These are phyloP conservation scores for Conchocele bisecta DNA, from an alignment of 2,888 invertebrate genomes.

Conservation along the genomic window DNA sequence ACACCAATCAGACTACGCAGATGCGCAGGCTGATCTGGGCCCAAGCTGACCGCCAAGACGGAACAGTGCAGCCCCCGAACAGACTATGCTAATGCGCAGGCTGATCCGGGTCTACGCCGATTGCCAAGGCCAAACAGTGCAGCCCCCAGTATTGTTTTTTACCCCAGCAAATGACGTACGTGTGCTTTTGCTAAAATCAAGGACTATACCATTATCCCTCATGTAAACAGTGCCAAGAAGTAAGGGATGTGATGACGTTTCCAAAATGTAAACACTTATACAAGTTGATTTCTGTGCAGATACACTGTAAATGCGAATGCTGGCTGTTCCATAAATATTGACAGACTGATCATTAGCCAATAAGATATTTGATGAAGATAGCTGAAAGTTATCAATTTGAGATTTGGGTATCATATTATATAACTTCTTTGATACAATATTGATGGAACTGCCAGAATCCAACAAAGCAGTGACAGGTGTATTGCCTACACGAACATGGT, in stretches of 20 bases:
- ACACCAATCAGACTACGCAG: too few species aligned
- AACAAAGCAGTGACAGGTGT: slow-evolving; percentile 7
- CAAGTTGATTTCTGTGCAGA: background rate
- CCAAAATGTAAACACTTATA: slow-evolving; percentile 6
- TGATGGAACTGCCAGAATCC: slow-evolving; percentile 21
- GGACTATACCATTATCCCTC: slow-evolving; percentile 9
- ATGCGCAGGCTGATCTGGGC: too few species aligned
- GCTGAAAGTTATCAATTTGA: background rate
- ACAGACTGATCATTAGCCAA: slow-evolving; percentile 12
- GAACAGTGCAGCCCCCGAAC: too few species aligned
- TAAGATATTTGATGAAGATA: background rate
- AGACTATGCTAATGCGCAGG: too few species aligned
- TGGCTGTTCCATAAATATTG: slow-evolving; percentile 17
- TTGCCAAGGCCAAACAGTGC: too few species aligned
- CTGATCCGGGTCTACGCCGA: too few species aligned
- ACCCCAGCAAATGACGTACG: background rate
- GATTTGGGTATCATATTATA: background rate
- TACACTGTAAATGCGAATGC: background rate
- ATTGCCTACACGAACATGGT: background rate
- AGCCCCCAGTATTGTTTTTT: background rate
- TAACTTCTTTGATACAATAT: slow-evolving; percentile 9
- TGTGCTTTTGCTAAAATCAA: slow-evolving; percentile 12
- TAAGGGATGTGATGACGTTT: slow-evolving; percentile 18
- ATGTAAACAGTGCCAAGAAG: slow-evolving; percentile 18
- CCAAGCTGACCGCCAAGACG: too few species aligned